Evolutionary conservation across 2,797 vertebrate species (phyloP), one percentile per base, ranked within the genome.

Genomic region (Trematomus bernacchii): DNA sequence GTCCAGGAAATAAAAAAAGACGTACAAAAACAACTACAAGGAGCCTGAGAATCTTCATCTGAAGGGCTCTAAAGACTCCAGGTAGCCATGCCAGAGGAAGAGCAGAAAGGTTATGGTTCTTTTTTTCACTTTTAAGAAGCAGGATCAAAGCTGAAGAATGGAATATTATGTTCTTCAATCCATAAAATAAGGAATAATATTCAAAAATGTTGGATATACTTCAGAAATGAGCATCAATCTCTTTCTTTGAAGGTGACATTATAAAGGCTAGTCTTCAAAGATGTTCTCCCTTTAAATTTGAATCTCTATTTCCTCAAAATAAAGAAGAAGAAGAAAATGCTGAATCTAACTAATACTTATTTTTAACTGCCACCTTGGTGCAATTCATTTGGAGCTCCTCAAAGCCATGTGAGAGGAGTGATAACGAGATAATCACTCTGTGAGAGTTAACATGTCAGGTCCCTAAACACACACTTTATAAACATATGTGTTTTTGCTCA

Each of bases 361-460:
- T 57, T 42, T 85, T 64, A 58, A 73, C 1, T 10, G 78, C 37
- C 68, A 40, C 43, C 0, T 55, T 18, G 74, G 71, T 18, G 77
- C 58, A 47, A 6, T 47, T 70, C 65, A 43, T 69, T 37, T 33
- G 60, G 4, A 67, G 78, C 68, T 19, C 4, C 60, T 69, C 52
- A 3, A 70, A 10, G 76, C 54, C 71, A 61, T 66, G 46, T 47
- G 54, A 63, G 52, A 70, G 47, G 62, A 85, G 79, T 86, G 52
- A 84, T 59, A 79, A 71, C 82, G 68, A 66, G 72, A 77, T 73
- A 60, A 73, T 0, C 61, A 47, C 73, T 82, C 87, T 71, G 70
- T 21, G 0, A 85, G 87, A 79, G 70, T 61, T 14, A 63, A 66
- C 76, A 46, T 74, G 87, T 87, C 73, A 19, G 58, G 2, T 80